Evolutionary conservation across 2,888 invertebrate species (phyloP).

Genomic region (Pinctada fucata): DNA sequence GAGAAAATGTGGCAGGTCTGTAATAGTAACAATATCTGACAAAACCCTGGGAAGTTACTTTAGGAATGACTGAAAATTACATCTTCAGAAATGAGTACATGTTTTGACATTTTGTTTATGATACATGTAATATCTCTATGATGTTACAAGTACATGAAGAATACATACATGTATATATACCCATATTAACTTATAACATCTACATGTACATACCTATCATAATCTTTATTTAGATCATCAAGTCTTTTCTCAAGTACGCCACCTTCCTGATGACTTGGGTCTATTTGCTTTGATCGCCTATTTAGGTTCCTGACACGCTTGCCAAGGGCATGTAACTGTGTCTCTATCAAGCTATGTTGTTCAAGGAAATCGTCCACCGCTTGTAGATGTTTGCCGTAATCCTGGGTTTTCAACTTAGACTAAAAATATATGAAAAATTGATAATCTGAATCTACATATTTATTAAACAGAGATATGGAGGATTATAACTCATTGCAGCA

Average conservation of each 20-base stretch:
- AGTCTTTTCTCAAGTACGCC: conserved; percentile 84
- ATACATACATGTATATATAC: too few species aligned
- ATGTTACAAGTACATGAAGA: too few species aligned
- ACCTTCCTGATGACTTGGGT: conserved; percentile 83
- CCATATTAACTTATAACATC: too few species aligned
- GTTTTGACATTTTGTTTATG: too few species aligned
- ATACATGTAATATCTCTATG: too few species aligned
- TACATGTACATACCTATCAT: conserved; percentile 80
- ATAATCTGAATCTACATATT: not conserved
- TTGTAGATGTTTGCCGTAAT: conserved; percentile 94
- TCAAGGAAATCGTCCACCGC: conserved; percentile 96
- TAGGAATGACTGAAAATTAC: too few species aligned
- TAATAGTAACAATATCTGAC: too few species aligned
- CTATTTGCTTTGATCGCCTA: conserved; percentile 91
- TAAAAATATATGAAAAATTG: conserved; percentile 62
- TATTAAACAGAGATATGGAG: too few species aligned
- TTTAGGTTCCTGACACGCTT: conserved; percentile 89
- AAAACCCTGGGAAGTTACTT: too few species aligned
- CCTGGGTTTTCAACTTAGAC: conserved; percentile 87
- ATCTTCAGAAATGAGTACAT: too few species aligned
- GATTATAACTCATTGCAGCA: too few species aligned
- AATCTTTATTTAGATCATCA: conserved; percentile 86
- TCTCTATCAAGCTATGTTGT: conserved; percentile 93
- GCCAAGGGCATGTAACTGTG: conserved; percentile 92
- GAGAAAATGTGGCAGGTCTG: too few species aligned